Conservation (phyloP, 2,888 invertebrate species). For the Napeogenes sylphis region DNA sequence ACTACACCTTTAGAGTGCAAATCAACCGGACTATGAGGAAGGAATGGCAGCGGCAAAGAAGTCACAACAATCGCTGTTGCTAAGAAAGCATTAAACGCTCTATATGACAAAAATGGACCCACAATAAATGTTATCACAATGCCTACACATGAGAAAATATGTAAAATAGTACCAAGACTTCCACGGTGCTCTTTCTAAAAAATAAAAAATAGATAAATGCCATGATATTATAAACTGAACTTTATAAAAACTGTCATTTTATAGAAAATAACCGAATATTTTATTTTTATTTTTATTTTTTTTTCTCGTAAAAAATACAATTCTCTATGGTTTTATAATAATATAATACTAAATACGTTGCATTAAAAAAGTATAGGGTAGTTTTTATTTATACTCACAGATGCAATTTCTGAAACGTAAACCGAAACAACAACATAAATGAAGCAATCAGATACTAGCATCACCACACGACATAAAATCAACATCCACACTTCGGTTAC, state of each 20-base stretch:
- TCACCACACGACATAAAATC: conserved; percentile 39
- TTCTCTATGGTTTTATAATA: too few relatives aligned
- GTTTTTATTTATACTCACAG: conserved; percentile 37
- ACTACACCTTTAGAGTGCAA: conserved; percentile 53
- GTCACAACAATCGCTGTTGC: conserved; percentile 35
- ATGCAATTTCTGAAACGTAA: conserved; percentile 1
- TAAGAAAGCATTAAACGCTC: conserved; percentile 41
- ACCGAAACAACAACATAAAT: not conserved
- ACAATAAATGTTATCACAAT: conserved; percentile 50
- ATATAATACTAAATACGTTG: too few relatives aligned
- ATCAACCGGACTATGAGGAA: conserved; percentile 60
- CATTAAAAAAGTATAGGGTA: too few relatives aligned
- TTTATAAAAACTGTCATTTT: too few relatives aligned
- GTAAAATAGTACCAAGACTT: conserved; percentile 53
- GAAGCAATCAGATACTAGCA: conserved; percentile 9
- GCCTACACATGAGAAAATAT: conserved; percentile 55
- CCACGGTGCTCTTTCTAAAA: conserved; percentile 62
- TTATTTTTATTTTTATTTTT: too few relatives aligned
- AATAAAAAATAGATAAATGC: conserved; percentile 1
- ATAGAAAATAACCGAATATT: too few relatives aligned
- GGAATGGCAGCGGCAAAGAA: conserved; percentile 46
- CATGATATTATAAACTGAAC: too few relatives aligned
- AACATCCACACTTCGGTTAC: conserved; percentile 48
- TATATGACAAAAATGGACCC: conserved; percentile 55
- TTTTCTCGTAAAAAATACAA: too few relatives aligned